Evolutionary conservation across 2,797 vertebrate genomes (phyloP), one percentile per base, ranked within the genome.

Genomic region (Clangula hyemalis): DNA sequence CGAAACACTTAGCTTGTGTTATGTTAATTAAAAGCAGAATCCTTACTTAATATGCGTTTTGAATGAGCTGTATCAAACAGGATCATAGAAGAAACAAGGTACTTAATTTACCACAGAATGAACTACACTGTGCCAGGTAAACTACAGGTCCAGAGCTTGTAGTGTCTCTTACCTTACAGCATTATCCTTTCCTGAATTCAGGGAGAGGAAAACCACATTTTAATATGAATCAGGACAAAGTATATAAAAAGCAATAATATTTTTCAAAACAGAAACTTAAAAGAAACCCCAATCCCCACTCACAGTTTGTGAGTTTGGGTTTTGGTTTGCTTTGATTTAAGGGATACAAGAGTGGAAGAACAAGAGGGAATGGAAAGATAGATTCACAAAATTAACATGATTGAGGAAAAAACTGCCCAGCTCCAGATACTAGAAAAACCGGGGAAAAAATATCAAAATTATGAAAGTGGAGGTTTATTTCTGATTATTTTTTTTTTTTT

Each of bases 1-100:
- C 39, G 3, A 24, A 68, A 65, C 7, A 56, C 10, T 75, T 86
- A 4, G 6, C 36, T 72, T 43, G 6, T 38, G 32, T 9, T 61
- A 90, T 69, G 77, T 41, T 78, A 58, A 93, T 93, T 90, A 75
- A 30, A 70, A 88, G 45, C 16, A 57, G 38, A 78, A 72, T 38
- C 16, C 6, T 89, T 73, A 70, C 24, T 79, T 79, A 41, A 66
- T 39, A 47, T 56, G 3, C 21, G 54, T 84, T 90, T 80, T 1
- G 3, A 86, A n/a, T 45, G 27, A 89, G 36, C 3, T 30, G 21
- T 21, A 54, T 85, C 43, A 34, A 84, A 81, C 20, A 84, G 19
- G 39, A 71, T 68, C 28, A 72, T 10, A 77, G 58, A 1, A 61
- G 45, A 72, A 41, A 45, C 15, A 30, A 58, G 36, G 11, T 12